Conservation (phyloP, 2,888 invertebrate species). For the Tuta absoluta region DNA sequence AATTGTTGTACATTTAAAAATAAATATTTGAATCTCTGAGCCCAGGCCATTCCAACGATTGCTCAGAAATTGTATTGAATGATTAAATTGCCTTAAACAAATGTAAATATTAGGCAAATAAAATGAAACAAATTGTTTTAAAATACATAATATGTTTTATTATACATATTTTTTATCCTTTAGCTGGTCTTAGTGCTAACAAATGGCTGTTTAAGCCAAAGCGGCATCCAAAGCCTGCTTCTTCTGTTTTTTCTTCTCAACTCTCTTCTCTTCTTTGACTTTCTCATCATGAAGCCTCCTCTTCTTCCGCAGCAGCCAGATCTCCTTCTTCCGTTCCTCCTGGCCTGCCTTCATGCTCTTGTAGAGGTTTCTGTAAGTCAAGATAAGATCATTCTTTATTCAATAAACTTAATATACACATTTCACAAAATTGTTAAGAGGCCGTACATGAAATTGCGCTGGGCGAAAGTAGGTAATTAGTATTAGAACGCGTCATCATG, state of each 20-base stretch:
- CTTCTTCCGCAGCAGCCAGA: constrained; percentile 90
- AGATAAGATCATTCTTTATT: too few relatives aligned
- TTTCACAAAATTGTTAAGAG: too few relatives aligned
- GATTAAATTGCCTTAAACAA: background rate
- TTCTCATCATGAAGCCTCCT: constrained; percentile 86
- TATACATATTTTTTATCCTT: background rate
- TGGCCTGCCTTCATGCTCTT: constrained; percentile 90
- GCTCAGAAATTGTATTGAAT: constrained; percentile 17
- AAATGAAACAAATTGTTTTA: constrained; percentile 15
- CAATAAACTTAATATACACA: too few relatives aligned
- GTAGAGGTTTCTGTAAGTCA: constrained; percentile 85
- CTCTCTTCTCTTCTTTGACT: constrained; percentile 79
- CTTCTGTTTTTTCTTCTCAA: constrained; percentile 75
- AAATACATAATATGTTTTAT: constrained; percentile 9
- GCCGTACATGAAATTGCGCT: too few relatives aligned
- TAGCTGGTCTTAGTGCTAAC: too few relatives aligned
- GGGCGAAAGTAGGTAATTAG: too few relatives aligned
- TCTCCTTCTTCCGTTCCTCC: constrained; percentile 83
- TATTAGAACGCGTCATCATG: too few relatives aligned
- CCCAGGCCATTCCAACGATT: constrained; percentile 13
- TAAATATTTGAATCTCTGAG: constrained; percentile 11
- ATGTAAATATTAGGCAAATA: constrained; percentile 23
- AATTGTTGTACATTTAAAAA: background rate
- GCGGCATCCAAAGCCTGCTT: constrained; percentile 62
- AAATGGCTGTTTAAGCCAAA: constrained; percentile 52